These are phyloP conservation scores for Drosophila affinis DNA, from an alignment of 2,888 invertebrate genomes.

Conservation along the genomic window DNA sequence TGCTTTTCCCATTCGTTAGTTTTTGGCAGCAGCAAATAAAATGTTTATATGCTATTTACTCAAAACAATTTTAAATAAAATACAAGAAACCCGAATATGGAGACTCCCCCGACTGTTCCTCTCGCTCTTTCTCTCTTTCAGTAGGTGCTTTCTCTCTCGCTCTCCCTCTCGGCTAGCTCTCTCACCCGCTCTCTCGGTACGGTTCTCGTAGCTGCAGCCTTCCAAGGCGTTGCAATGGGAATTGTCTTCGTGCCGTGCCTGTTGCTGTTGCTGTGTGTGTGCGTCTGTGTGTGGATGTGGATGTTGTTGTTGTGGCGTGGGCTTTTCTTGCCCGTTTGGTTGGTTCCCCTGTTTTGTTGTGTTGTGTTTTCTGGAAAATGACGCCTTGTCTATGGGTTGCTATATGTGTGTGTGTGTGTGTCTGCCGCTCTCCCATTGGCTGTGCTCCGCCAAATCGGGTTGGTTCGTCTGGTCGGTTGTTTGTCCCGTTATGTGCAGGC, in stretches of 20 bases:
- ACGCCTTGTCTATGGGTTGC: conserved; percentile 69
- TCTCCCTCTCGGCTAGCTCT: conserved; percentile 18
- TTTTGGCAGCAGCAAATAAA: conserved; percentile 76
- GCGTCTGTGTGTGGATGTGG: conserved; percentile 42
- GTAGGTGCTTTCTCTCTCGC: conserved; percentile 2
- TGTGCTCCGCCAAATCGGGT: conserved; percentile 71
- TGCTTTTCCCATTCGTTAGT: conserved; percentile 48
- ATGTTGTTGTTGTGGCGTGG: conserved; percentile 60
- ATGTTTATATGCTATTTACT: conserved; percentile 79
- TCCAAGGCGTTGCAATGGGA: conserved; percentile 77
- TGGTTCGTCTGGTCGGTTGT: conserved; percentile 51
- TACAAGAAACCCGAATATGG: conserved; percentile 55
- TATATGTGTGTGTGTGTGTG: conserved; percentile 63
- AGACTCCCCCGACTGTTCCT: conserved; percentile 3
- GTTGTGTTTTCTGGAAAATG: conserved; percentile 76
- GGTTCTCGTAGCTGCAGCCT: conserved; percentile 34
- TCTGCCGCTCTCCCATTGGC: conserved; percentile 76
- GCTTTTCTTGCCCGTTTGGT: conserved; percentile 71
- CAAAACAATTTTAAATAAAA: conserved; percentile 79
- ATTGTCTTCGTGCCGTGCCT: conserved; percentile 67
- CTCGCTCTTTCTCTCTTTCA: conserved; percentile 9
- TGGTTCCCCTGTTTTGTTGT: conserved; percentile 70
- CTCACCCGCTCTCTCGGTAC: conserved; percentile 3
- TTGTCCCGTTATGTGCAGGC: conserved; percentile 46
- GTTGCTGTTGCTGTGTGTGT: conserved; percentile 40